These are phyloP conservation scores for Melanostoma scalare DNA, from an alignment of 2,888 invertebrate genomes.

Conservation along the genomic window DNA sequence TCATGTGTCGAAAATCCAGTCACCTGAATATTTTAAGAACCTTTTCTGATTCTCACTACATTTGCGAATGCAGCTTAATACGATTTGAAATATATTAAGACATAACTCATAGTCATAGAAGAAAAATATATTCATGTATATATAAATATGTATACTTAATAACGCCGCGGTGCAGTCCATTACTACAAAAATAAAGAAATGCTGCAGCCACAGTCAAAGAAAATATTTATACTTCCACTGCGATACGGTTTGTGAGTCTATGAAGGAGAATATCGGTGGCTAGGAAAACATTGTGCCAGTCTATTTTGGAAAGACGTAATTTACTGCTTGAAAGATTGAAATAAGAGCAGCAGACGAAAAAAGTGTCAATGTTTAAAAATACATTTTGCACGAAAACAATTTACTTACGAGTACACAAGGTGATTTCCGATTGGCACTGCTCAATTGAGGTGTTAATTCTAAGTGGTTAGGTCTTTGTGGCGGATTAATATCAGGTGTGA, in stretches of 20 bases:
- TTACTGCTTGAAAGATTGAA: conserved; percentile 30
- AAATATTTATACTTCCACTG: conserved; percentile 19
- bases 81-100: conserved; percentile 64
- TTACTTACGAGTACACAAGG: conserved; percentile 78
- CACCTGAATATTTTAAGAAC: conserved; percentile 58
- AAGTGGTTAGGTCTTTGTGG: conserved; percentile 81
- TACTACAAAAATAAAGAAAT: conserved; percentile 2
- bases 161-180: conserved; percentile 49
- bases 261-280: background rate
- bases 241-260: background rate
- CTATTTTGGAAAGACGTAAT: conserved; percentile 61
- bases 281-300: conserved; percentile 15
- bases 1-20: conserved; percentile 34
- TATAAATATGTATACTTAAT: conserved; percentile 50
- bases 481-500: conserved; percentile 79
- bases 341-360: conserved; percentile 28
- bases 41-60: conserved; percentile 23
- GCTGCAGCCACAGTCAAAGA: background rate
- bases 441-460: conserved; percentile 81
- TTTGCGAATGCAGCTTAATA: background rate
- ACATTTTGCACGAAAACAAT: conserved; percentile 37
- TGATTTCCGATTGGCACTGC: conserved; percentile 78
- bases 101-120: conserved; percentile 47
- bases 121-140: conserved; percentile 30
- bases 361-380: conserved; percentile 34